Evolutionary conservation across 2,888 invertebrate genomes (phyloP), one percentile per base, ranked within the genome.

Genomic region (Pyrocoelia pectoralis): DNA sequence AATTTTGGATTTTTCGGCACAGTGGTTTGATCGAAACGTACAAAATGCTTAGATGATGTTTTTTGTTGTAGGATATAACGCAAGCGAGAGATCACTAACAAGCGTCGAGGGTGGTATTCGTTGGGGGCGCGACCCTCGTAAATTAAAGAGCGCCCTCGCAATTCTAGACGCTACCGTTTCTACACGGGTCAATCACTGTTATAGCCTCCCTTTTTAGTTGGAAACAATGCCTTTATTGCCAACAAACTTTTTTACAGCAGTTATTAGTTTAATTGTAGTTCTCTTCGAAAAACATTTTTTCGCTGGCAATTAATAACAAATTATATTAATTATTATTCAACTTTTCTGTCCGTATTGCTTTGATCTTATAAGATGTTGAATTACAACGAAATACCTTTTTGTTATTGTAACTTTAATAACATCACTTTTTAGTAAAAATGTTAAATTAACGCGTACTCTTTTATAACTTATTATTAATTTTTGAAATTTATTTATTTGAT

Each of bases 41-140:
- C 61, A 67, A 68, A 67, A 66, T 60, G 57, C 65, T 68, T 52
- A 65, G 64, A 65, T 56, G 66, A 72, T 18, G 18, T 72, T 72
- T 74, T 76, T 75, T 74, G 72, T 74, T 73, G 72, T 73, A 41
- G 55, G 66, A 68, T 67, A 69, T 68, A 69, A 68, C 74, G 73
- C 70, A 62, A 53, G 68, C 68, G 73, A 73, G 74, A 74, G 75
- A 73, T 76, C 76, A 75, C 79, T 79, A 80, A 80, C 79, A 77
- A 80, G 79, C 80, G 68, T 74, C 77, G 79, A 80, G 80, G 80
- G 81, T 81, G 80, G 80, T 75, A 77, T 74, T 64, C 50, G 54
- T 57, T 52, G 69, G 74, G 80, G 80, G 80, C 80, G 79, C 79
- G 79, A 80, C 80, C 80, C 80, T 76, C 74, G 74, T 73, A 79